phyloP scores from a whole-genome alignment of 1,140 invertebrate species.

The Carposina sasakii region DNA sequence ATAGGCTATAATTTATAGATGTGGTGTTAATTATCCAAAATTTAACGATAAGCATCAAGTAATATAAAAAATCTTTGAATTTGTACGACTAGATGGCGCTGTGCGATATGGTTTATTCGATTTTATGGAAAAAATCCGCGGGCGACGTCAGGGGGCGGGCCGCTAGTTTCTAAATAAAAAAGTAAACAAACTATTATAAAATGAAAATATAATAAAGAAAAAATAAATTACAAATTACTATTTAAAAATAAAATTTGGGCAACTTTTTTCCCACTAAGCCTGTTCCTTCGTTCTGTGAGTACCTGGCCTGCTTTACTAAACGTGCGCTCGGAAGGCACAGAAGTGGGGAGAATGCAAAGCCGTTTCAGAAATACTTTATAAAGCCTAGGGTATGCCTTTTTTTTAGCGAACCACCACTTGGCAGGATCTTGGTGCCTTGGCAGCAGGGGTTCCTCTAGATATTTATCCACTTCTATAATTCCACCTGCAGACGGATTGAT shows the following conservation, averaged over 20 bases:
- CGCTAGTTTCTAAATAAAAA: too few species aligned
- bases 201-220: too few species aligned
- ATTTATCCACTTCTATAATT: constrained; percentile 24
- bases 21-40: too few species aligned
- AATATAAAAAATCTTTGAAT: too few species aligned
- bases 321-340: constrained; percentile 32
- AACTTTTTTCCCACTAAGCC: constrained; percentile 13
- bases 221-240: neutral
- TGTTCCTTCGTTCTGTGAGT: constrained; percentile 8
- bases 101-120: too few species aligned
- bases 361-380: constrained; percentile 23
- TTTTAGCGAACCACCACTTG: constrained; percentile 18
- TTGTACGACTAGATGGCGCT: too few species aligned
- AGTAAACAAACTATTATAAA: too few species aligned
- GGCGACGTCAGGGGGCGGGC: too few species aligned
- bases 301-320: constrained; percentile 28
- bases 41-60: too few species aligned
- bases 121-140: too few species aligned
- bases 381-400: constrained; percentile 20
- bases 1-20: too few species aligned
- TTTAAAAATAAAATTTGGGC: constrained; percentile 17
- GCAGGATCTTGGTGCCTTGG: constrained; percentile 13
- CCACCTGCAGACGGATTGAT: constrained; percentile 13
- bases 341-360: constrained; percentile 27
- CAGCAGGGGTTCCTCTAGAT: constrained; percentile 19